Base-by-base conservation (phyloP, 1,140 invertebrate species). In the Aporrectodea caliginosa region DNA sequence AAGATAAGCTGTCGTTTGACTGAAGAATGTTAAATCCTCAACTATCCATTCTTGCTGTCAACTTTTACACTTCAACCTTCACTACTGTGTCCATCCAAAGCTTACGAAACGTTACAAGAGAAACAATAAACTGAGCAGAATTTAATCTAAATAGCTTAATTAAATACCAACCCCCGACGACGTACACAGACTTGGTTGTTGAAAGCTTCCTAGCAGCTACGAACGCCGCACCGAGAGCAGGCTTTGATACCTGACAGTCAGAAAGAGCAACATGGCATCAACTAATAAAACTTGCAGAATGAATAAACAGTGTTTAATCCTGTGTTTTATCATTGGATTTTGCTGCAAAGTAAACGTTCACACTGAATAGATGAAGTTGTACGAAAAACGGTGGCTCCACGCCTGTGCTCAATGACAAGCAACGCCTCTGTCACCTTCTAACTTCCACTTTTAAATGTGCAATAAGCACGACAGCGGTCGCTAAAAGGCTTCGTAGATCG, bases 211-310 rank as follows among this genome's bases (percentile, higher is more conserved):
- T 85, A 14, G 82, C 78, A 32, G 85, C 84, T 75, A 87, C 84
- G 82, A 82, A 82, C 30, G 85, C 85, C 78, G 86, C 86, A 80
- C 85, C 86, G 79, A 86, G 78, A 78, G 84, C 85, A 86, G 85
- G 82, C 78, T 83, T 83, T 79, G 81, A 84, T 30, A 85, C 83
- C 86, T 87, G 73, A 34, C 83, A 84, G 30, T 75, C 34, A 77
- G 80, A 83, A 32, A 58, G 31, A 68, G 16, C 16, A 74, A 33
- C 2, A 33, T 32, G 68, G n/a, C 32, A 69, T 32, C n/a, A 77
- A 68, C 73, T 75, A 27, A n/a, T 58, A 72, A 72, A 27, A 72
- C 6, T 29, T 14, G 22, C n/a, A n/a, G n/a, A 77, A 69, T 14
- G 27, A 29, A 58, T 74, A 69, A 30, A 32, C 69, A 30, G 6